Base-by-base conservation (phyloP, 2,797 vertebrate genomes). In the Choloepus didactylus region DNA sequence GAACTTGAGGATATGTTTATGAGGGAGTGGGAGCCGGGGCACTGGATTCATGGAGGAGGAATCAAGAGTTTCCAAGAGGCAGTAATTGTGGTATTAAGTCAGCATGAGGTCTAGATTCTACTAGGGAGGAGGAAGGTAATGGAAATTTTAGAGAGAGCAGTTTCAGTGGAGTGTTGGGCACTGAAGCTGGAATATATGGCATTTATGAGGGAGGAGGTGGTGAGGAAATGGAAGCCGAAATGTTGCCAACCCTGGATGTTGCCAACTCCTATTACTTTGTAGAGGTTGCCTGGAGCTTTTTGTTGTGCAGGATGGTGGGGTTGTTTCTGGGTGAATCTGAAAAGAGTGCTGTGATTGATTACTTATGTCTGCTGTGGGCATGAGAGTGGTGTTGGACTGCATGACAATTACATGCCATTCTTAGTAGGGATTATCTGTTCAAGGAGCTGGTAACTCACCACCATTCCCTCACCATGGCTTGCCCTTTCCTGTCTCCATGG, bases 321-420 rank as follows among this genome's bases (percentile, higher is more conserved):
- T 23, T 75, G 51, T 62, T 95, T 93, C 87, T 77, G 44, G 51
- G n/a, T 70, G 38, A 93, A 94, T 88, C 56, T 73, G 27, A 19
- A 29, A 66, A 51, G 79, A 69, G 51, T 38, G 29, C 59, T 84
- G 1, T 69, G 64, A 90, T 70, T 27, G 51, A 93, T 82, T 87
- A 59, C 41, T 91, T 73, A 49, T 56, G 69, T 85, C 85, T 89
- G 44, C 18, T 10, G 14, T 35, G 54, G 66, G 29, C 27, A 5
- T 6, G 69, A 35, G 31, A 73, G 77, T 38, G 56, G 38, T 18
- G 41, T 41, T 75, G 66, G 38, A 66, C 54, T 35, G 67, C 8
- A 5, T 70, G 72, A 56, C 64, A 73, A 12, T 21, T 38, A 3
- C 0, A 0, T 62, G 49, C 19, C 31, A 82, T 44, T 89, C 88